Percentiles rank a stretch among this genome's conserved stretches.
Conservation (phyloP, 1,140 invertebrate species). For the Daktulosphaira vitifoliae region DNA sequence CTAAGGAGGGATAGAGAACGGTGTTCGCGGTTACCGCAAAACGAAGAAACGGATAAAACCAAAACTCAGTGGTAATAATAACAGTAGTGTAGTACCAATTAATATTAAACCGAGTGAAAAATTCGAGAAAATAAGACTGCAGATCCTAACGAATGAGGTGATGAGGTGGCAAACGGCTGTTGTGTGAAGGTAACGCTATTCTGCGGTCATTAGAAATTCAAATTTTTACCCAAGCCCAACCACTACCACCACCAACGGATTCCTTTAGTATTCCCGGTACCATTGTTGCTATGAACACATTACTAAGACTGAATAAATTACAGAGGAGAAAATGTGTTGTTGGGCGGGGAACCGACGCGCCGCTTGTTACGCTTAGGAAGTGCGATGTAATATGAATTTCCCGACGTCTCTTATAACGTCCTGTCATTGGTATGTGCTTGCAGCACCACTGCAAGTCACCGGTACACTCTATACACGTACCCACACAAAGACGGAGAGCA, state of each 20-base stretch:
- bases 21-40: no score
- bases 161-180: neutral
- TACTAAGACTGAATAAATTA: constrained; percentile 26
- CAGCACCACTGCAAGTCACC: constrained; percentile 3
- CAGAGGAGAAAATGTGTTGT: neutral
- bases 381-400: constrained; percentile 12
- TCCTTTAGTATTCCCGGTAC: neutral
- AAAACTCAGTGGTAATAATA: no score
- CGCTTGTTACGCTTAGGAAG: constrained; percentile 8
- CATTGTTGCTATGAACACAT: constrained; percentile 23
- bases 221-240: constrained; percentile 27
- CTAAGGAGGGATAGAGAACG: no score
- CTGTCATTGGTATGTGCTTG: neutral
- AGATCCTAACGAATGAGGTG: constrained; percentile 9
- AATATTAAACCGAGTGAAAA: constrained; percentile 15
- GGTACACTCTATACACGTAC: neutral
- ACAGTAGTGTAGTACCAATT: constrained; percentile 19
- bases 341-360: neutral
- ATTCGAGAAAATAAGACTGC: neutral
- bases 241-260: no score
- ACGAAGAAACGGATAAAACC: no score
- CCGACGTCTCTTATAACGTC: constrained; percentile 11
- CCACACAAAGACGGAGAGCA: no score
- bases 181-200: no score
- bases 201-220: constrained; percentile 28